Conservation (phyloP, 2,888 invertebrate species). For the Cabera pusaria region DNA sequence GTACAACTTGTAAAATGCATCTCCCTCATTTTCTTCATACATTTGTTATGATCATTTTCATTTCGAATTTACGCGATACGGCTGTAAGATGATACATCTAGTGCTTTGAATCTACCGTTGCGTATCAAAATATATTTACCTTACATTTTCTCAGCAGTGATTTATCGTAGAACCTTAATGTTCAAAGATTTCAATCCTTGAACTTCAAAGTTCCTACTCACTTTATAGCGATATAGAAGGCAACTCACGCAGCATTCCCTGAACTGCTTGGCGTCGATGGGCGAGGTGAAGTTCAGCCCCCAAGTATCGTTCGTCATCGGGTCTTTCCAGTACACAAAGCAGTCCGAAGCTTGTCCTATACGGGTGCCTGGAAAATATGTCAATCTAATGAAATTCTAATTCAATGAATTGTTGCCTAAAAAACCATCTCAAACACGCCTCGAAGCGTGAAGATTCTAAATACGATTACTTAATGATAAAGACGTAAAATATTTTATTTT, state of each 20-base stretch:
- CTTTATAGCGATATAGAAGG: constrained; percentile 11
- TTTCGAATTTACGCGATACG: no score
- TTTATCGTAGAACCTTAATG: neutral
- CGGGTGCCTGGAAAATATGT: constrained; percentile 94
- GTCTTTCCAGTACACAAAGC: constrained; percentile 99
- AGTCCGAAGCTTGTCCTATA: constrained; percentile 98
- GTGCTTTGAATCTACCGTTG: no score
- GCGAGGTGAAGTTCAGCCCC: constrained; percentile 99
- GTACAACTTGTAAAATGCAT: no score
- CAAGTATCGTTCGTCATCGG: constrained; percentile 98
- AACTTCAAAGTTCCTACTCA: constrained; percentile 13
- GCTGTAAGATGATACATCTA: no score
- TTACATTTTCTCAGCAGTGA: neutral
- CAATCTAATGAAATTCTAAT: no score
- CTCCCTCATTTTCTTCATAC: no score
- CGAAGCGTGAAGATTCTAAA: no score
- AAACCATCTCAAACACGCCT: no score
- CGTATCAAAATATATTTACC: neutral
- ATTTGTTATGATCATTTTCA: no score
- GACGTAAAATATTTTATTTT: no score
- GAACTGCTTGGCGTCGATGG: constrained; percentile 98
- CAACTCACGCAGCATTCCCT: constrained; percentile 97
- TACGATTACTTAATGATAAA: no score
- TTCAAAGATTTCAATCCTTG: constrained; percentile 1
- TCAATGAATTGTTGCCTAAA: no score